phyloP scores from a whole-genome alignment of 2,797 vertebrate species.

The Tenualosa ilisha region DNA sequence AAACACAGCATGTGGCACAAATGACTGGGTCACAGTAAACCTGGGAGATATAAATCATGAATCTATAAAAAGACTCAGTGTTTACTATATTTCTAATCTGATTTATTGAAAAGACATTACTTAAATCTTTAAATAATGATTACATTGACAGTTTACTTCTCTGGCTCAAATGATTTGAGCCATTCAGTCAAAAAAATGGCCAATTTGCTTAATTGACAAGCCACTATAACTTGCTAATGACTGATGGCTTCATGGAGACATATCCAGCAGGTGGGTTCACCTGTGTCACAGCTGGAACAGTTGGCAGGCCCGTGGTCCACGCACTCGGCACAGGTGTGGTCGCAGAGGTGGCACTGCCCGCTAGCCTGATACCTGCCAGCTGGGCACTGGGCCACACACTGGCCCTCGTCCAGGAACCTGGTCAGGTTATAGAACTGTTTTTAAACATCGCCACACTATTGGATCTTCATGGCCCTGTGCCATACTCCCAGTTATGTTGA shows the following conservation, averaged over 20 bases:
- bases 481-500: no score
- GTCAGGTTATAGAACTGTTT: slow-evolving; percentile 4
- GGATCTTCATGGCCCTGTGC: background rate
- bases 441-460: background rate
- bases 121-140: background rate
- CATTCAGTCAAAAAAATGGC: no score
- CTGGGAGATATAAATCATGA: background rate
- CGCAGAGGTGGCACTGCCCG: slow-evolving; percentile 83
- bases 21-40: no score
- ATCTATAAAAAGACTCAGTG: background rate
- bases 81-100: background rate
- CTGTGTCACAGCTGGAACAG: slow-evolving; percentile 84
- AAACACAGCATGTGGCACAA: no score
- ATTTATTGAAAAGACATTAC: background rate
- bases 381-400: slow-evolving; percentile 76
- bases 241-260: background rate
- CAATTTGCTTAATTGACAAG: no score
- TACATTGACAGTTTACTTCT: no score
- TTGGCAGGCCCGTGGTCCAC: slow-evolving; percentile 76
- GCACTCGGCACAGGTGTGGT: slow-evolving; percentile 86
- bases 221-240: background rate
- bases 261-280: slow-evolving; percentile 65
- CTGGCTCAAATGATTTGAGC: no score
- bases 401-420: slow-evolving; percentile 83
- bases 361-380: slow-evolving; percentile 78